Percentiles rank a stretch among this genome's conserved stretches.
Evolutionary conservation across 92 coral and sea anemone species (phyloP).

Genomic region (Actinernus sp.): DNA sequence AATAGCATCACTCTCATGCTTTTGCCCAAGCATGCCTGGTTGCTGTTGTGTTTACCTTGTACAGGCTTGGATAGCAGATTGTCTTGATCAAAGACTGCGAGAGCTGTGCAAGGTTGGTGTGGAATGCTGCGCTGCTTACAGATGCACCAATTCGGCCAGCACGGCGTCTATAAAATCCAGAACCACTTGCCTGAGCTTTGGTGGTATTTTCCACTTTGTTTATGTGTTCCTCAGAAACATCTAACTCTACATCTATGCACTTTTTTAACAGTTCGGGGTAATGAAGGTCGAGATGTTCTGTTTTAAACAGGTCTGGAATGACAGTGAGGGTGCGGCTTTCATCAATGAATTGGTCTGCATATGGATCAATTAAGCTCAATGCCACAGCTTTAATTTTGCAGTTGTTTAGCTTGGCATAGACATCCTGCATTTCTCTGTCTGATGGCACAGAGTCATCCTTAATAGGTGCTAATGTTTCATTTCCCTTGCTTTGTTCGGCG

Average conservation of each 20-base stretch:
- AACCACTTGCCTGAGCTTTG: slow-evolving; percentile 17
- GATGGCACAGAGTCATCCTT: no score
- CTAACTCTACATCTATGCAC: background rate
- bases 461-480: no score
- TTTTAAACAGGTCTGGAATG: slow-evolving; percentile 23
- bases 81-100: background rate
- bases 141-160: slow-evolving; percentile 14
- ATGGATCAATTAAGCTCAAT: no score
- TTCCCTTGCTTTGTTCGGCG: no score
- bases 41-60: slow-evolving; percentile 45
- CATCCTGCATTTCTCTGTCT: no score
- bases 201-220: slow-evolving; percentile 10
- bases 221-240: slow-evolving; percentile 15
- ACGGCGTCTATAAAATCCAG: slow-evolving; percentile 8
- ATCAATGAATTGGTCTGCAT: no score
- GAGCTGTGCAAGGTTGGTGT: slow-evolving; percentile 9
- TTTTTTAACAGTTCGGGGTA: slow-evolving; percentile 18
- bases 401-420: no score
- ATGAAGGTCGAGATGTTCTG: slow-evolving; percentile 20
- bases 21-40: slow-evolving; percentile 32
- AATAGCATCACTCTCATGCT: slow-evolving; percentile 48
- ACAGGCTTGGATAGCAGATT: slow-evolving; percentile 34
- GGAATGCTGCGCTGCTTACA: slow-evolving; percentile 6
- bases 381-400: no score
- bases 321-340: no score